phyloP scores from a whole-genome alignment of 1,140 invertebrate species.

The Drosophila saltans region DNA sequence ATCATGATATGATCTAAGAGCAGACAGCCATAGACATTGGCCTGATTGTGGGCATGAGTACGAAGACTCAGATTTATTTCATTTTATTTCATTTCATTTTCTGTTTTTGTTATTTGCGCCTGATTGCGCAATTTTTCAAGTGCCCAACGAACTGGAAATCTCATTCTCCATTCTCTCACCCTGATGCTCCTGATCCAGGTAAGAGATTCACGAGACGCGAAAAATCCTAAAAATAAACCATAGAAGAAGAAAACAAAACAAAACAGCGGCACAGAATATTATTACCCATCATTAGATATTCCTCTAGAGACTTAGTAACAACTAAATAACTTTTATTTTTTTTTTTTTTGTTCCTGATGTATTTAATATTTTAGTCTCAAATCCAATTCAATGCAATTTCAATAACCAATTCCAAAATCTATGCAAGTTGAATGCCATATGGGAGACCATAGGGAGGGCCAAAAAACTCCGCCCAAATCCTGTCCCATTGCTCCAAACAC shows the following conservation, averaged over 20 bases:
- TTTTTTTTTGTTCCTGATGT: conserved; percentile 42
- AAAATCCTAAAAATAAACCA: neutral
- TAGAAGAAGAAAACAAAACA: neutral
- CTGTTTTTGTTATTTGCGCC: conserved; percentile 72
- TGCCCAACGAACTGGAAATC: conserved; percentile 62
- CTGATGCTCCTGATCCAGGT: neutral
- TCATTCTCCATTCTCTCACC: conserved; percentile 1
- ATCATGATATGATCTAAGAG: conserved; percentile 72
- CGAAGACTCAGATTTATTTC: conserved; percentile 34
- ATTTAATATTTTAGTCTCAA: conserved; percentile 79
- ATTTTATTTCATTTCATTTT: conserved; percentile 45
- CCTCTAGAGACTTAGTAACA: neutral
- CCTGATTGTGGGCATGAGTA: too few species aligned
- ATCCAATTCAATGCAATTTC: conserved; percentile 77
- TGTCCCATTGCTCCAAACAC: neutral
- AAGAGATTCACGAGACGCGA: neutral
- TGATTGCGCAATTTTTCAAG: conserved; percentile 70
- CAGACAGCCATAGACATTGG: conserved; percentile 3
- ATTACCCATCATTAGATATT: neutral
- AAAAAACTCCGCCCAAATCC: neutral
- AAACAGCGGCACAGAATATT: neutral
- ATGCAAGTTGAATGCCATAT: conserved; percentile 72
- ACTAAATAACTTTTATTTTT: conserved; percentile 2
- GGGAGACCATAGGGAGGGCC: neutral
- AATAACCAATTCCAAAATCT: conserved; percentile 69